phyloP scores from a whole-genome alignment of 2,888 invertebrate species.

The Melinopterus prodromus region DNA sequence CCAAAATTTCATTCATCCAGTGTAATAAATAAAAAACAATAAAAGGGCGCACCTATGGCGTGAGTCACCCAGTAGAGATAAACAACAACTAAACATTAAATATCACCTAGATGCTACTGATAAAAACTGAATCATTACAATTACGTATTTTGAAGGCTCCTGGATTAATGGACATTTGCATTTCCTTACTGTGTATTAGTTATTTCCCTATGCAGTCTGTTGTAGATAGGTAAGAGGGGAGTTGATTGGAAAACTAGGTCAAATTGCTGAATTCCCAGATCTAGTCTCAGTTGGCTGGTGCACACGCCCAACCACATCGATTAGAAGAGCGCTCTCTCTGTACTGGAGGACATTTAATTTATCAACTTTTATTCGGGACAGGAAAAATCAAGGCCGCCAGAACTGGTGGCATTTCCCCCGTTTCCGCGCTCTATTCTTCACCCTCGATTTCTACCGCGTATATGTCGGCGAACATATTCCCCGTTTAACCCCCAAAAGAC shows the following conservation, averaged over 20 bases:
- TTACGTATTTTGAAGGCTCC: no score
- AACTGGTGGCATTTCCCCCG: background rate
- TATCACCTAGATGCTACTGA: no score
- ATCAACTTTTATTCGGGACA: background rate
- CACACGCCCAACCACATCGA: conserved; percentile 29
- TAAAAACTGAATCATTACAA: no score
- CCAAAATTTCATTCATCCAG: no score
- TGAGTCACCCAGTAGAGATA: no score
- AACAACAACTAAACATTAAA: no score
- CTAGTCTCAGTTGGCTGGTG: conserved; percentile 17
- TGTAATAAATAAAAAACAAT: no score
- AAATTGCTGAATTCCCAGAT: conserved; percentile 26
- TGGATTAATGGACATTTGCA: no score
- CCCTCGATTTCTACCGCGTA: background rate
- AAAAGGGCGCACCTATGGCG: no score
- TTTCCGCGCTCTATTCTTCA: background rate
- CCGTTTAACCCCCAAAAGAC: background rate
- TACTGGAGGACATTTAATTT: background rate
- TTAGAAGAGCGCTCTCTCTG: conserved; percentile 14
- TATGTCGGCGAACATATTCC: background rate
- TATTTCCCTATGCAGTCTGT: background rate
- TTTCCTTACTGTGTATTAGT: background rate
- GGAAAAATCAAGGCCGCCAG: background rate
- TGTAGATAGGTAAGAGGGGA: conserved; percentile 16
- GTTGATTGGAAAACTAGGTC: conserved; percentile 27